Evolutionary conservation across 37 sponge, comb jelly and placozoan species (phyloP).

Genomic region (Spongia lamella): DNA sequence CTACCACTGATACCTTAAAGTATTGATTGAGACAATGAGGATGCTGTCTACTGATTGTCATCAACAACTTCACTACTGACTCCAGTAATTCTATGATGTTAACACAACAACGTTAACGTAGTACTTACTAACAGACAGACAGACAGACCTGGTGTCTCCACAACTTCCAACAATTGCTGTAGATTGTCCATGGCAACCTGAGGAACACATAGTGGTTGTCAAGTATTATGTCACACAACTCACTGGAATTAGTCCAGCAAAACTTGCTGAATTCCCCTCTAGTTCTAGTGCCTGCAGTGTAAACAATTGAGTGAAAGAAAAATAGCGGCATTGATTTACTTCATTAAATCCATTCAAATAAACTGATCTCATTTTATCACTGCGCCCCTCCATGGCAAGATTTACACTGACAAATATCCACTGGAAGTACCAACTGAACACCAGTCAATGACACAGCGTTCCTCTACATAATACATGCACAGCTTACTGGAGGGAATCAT

Average conservation of each 20-base stretch:
- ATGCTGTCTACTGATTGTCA: slow-evolving; percentile 39
- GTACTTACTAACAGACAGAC: too few relatives aligned
- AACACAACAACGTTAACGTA: too few relatives aligned
- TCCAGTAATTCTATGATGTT: slow-evolving; percentile 48
- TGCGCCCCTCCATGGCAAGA: slow-evolving; percentile 15
- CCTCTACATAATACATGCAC: too few relatives aligned
- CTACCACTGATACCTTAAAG: slow-evolving; percentile 50
- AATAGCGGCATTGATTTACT: slow-evolving; percentile 3
- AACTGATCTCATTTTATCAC: slow-evolving; percentile 52
- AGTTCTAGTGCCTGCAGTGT: slow-evolving; percentile 12
- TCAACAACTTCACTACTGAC: slow-evolving; percentile 56
- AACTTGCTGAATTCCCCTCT: neutral
- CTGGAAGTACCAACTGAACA: slow-evolving; percentile 54
- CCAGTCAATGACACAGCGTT: too few relatives aligned
- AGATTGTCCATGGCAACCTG: slow-evolving; percentile 52
- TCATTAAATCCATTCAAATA: slow-evolving; percentile 69
- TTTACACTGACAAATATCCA: slow-evolving; percentile 67
- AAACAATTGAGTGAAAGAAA: neutral
- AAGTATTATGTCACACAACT: neutral
- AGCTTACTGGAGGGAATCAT: too few relatives aligned
- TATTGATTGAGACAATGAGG: slow-evolving; percentile 43
- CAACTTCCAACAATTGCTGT: slow-evolving; percentile 49
- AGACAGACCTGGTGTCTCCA: slow-evolving; percentile 49
- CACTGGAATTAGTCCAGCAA: slow-evolving; percentile 37
- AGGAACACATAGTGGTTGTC: neutral